Evolutionary conservation across 1,140 invertebrate genomes (phyloP), one percentile per base, ranked within the genome.

Genomic region (Contarinia nasturtii): DNA sequence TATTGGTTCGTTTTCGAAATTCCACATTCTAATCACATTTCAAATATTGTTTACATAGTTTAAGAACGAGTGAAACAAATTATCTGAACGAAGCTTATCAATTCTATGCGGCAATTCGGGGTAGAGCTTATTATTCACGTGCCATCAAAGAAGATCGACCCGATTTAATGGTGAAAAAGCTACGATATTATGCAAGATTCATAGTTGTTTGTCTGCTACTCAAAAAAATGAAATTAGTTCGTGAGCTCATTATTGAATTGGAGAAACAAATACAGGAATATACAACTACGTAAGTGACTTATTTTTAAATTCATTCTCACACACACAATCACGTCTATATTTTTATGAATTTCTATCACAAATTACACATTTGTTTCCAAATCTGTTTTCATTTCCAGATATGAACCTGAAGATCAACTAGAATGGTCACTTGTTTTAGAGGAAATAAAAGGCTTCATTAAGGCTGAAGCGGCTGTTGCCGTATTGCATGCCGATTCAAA

Each of bases 121-220:
- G 86, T 44, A 70, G 93, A 56, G 86, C 85, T 3, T 98, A 97
- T 63, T 98, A 96, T 61, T 92, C 88, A 38, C 77, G 90, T 57
- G 89, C 89, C 0, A 80, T 79, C 46, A 92, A 93, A 64, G 91
- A 95, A 64, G 88, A 94, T 67, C 81, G 86, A 58, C 88, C 87
- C 51, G 92, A 96, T 63, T 66, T 98, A 49, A 94, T 96, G 87
- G 89, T 98, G 41, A 98, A 98, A 66, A 97, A 97, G 66, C 67
- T 97, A 18, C 73, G 93, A 44, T 98, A 94, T 61, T 96, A 95
- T 66, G 92, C 92, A 18, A 74, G 93, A 45, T 98, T 94, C 64
- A 96, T 96, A 56, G 90, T 96, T 20, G 92, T 96, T 14, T 94
- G 90, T 68, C 73, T 97, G 50, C 71, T 96, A 54, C 72, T 95